These are phyloP conservation scores for Upupa epops DNA, from an alignment of 2,113 vertebrate species.

Conservation along the genomic window DNA sequence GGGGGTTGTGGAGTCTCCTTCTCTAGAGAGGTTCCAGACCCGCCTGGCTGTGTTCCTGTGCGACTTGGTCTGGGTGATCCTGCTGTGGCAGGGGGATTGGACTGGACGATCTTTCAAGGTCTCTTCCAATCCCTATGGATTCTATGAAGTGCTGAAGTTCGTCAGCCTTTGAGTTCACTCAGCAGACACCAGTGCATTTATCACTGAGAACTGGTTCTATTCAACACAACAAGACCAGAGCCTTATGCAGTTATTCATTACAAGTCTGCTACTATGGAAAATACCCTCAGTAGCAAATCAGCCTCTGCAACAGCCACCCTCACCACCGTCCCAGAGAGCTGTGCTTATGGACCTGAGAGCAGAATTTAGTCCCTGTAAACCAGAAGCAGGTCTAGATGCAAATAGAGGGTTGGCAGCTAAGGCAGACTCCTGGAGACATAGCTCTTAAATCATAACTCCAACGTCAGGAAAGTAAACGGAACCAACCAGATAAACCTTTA, in stretches of 20 bases:
- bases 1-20: no score
- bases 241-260: neutral
- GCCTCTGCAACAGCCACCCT: neutral
- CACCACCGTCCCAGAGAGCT: neutral
- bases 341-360: neutral
- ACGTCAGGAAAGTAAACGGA: neutral
- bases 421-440: neutral
- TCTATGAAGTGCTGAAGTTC: neutral
- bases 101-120: no score
- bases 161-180: neutral
- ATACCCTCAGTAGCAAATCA: neutral
- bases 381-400: neutral
- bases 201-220: neutral
- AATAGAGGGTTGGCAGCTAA: neutral
- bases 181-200: slow-evolving; percentile 1
- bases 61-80: no score
- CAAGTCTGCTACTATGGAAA: neutral
- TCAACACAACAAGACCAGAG: neutral
- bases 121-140: no score
- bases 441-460: neutral
- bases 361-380: neutral
- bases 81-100: neutral
- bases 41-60: no score
- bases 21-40: no score
- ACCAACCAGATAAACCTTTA: neutral